Percentiles rank a stretch among this genome's conserved stretches.
Evolutionary conservation across 2,113 vertebrate species (phyloP).

Genomic region (Aegithalos caudatus): DNA sequence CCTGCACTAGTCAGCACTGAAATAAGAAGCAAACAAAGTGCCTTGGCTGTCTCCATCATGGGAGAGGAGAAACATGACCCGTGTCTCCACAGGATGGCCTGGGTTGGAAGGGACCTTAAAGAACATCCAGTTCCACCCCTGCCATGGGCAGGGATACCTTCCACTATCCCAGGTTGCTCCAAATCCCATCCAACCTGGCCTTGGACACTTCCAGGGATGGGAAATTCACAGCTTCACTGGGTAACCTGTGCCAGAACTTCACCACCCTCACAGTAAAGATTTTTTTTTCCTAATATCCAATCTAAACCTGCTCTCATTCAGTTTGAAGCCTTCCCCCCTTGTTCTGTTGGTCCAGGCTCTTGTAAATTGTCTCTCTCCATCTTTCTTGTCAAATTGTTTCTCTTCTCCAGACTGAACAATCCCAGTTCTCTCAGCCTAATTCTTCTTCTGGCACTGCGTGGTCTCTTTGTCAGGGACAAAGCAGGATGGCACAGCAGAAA

Average conservation of each 20-base stretch:
- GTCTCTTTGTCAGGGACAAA: not conserved
- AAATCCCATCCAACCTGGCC: not conserved
- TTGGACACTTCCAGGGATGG: not conserved
- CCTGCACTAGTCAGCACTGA: not conserved
- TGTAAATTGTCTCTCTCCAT: not conserved
- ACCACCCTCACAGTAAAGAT: not conserved
- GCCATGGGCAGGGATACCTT: not conserved
- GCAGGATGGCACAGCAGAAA: not conserved
- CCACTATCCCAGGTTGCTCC: not conserved
- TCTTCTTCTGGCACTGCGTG: not conserved
- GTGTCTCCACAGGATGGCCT: accelerated
- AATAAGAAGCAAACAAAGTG: not conserved
- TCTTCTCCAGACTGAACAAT: not conserved
- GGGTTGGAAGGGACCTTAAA: not conserved
- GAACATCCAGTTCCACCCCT: not conserved
- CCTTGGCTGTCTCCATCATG: not conserved
- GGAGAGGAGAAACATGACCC: not conserved
- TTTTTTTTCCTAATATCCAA: not conserved
- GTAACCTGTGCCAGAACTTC: not conserved
- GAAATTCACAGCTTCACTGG: not conserved
- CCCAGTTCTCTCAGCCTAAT: not conserved
- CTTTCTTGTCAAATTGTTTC: not conserved
- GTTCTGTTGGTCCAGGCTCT: not conserved
- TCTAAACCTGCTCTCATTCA: not conserved
- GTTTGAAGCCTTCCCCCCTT: not conserved